Evolutionary conservation across 2,888 invertebrate genomes (phyloP).

Genomic region (Nephrotoma appendiculata): DNA sequence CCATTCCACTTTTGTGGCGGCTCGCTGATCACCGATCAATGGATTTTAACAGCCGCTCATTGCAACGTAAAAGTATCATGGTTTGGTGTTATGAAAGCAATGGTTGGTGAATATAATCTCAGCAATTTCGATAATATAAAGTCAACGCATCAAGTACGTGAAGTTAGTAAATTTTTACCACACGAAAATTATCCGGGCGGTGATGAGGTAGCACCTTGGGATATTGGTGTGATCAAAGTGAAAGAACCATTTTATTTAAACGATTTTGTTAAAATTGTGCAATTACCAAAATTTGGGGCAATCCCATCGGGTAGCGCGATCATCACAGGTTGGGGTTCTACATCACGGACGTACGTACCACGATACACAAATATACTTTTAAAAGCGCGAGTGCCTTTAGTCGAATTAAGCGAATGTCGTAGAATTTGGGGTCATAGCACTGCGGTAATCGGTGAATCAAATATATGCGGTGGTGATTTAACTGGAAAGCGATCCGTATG

Average conservation of each 20-base stretch:
- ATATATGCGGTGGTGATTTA: not conserved
- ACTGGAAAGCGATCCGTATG: not conserved
- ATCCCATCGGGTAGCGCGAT: not conserved
- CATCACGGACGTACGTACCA: not conserved
- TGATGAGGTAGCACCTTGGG: not conserved
- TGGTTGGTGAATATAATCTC: not conserved
- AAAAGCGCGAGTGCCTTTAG: not conserved
- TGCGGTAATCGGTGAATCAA: not conserved
- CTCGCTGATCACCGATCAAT: not conserved
- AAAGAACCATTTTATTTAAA: not conserved
- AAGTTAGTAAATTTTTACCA: not conserved
- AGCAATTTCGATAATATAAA: not conserved
- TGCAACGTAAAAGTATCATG: not conserved
- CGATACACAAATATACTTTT: not conserved
- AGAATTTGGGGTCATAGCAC: not conserved
- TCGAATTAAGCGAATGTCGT: not conserved
- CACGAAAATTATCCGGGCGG: slow-evolving; percentile 3
- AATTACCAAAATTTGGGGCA: not conserved
- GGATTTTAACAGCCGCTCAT: not conserved
- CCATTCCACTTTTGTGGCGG: slow-evolving; percentile 1
- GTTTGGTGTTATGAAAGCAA: not conserved
- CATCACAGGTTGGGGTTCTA: not conserved
- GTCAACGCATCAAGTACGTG: not conserved
- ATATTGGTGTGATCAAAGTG: not conserved
- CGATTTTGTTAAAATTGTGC: not conserved